These are phyloP conservation scores for Physeter macrocephalus DNA, from an alignment of 2,113 vertebrate species.

Conservation along the genomic window DNA sequence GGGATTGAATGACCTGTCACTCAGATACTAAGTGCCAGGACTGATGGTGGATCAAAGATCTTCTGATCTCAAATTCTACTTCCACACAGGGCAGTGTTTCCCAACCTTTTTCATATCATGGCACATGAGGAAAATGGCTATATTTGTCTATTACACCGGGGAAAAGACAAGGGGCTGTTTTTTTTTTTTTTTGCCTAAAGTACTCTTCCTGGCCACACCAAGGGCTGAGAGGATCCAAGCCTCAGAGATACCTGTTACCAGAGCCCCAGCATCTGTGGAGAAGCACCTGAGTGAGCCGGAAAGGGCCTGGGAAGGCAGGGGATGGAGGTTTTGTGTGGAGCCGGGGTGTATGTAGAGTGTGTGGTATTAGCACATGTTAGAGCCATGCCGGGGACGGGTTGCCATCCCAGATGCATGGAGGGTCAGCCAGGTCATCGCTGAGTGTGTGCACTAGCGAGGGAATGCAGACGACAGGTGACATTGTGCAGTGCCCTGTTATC, in stretches of 20 bases:
- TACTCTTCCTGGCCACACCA: neutral
- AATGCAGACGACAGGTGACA: fast-evolving
- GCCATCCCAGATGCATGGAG: fast-evolving
- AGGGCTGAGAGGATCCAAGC: neutral
- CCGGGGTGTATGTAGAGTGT: neutral
- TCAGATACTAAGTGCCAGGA: neutral
- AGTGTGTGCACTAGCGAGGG: fast-evolving
- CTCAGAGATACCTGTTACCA: neutral
- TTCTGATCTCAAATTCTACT: neutral
- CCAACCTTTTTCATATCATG: neutral
- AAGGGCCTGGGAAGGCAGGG: neutral
- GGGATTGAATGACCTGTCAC: neutral
- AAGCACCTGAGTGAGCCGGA: neutral
- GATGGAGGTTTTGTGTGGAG: neutral
- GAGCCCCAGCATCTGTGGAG: neutral
- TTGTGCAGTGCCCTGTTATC: fast-evolving
- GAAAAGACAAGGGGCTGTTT: neutral
- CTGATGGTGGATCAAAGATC: neutral
- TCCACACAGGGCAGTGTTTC: neutral
- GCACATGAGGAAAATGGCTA: neutral
- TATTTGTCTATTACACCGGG: neutral
- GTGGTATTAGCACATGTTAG: neutral
- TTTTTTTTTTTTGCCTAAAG: neutral
- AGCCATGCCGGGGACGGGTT: neutral
- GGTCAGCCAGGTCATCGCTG: neutral